Conservation (phyloP, 2,797 vertebrate species). For the Gadopsis marmoratus region DNA sequence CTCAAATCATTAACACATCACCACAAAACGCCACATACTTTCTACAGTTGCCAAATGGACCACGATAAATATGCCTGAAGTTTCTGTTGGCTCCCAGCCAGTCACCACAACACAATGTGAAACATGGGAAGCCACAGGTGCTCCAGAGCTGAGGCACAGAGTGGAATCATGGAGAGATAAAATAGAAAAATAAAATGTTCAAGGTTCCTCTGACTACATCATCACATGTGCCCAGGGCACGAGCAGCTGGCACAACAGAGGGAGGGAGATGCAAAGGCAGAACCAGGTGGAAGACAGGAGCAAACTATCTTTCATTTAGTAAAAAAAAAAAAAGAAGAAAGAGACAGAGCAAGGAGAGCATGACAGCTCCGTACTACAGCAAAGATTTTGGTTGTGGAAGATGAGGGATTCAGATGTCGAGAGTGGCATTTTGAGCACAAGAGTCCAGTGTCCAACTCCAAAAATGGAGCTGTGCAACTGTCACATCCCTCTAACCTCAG, state of each 20-base stretch:
- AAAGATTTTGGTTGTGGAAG: neutral
- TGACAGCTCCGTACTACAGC: neutral
- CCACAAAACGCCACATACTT: conserved; percentile 44
- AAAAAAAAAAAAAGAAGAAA: neutral
- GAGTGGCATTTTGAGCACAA: conserved; percentile 1
- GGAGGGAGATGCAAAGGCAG: conserved; percentile 4
- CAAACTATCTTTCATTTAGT: neutral
- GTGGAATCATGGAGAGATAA: conserved; percentile 33
- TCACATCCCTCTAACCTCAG: conserved; percentile 22
- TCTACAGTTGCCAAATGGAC: conserved; percentile 59
- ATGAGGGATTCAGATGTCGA: conserved; percentile 1
- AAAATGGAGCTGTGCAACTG: neutral
- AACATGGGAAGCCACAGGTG: conserved; percentile 66
- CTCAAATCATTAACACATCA: conserved; percentile 60
- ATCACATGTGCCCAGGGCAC: neutral
- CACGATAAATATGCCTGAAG: conserved; percentile 40
- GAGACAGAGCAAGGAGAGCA: neutral
- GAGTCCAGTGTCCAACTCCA: conserved; percentile 9
- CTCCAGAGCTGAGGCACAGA: conserved; percentile 28
- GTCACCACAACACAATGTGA: conserved; percentile 50
- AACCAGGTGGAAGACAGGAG: neutral
- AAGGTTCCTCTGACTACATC: conserved; percentile 26
- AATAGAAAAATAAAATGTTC: conserved; percentile 35
- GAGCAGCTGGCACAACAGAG: conserved; percentile 8
- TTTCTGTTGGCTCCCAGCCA: conserved; percentile 61